Evolutionary conservation across 2,888 invertebrate genomes (phyloP), one percentile per base, ranked within the genome.

Genomic region (Eupithecia insigniata): DNA sequence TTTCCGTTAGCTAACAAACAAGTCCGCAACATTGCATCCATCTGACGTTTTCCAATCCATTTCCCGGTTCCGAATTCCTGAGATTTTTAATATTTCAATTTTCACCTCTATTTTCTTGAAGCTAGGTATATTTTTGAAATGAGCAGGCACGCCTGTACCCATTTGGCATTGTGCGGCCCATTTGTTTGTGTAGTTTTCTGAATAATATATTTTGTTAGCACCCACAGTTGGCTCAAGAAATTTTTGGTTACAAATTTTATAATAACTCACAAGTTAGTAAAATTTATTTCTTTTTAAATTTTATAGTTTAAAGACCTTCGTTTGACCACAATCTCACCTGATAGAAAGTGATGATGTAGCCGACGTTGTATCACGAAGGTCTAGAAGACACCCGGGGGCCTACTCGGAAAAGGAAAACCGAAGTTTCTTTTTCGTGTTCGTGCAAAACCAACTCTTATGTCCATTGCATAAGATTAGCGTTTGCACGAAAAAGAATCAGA

Each of bases 21-120:
- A 69, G n/a, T 69, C 58, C 72, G 66, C 71, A 70, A 71, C 70
- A 74, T 71, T 74, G 70, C 74, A 70, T 61, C 68, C 76, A 76
- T 74, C 75, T 74, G 76, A 70, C 55, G 36, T 62, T 70, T 67
- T 72, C 60, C 75, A 66, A 67, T 68, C 58, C 66, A 61, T 74
- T 77, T 67, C 70, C 51, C 69, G 61, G 30, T 74, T 71, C 70
- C 61, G 61, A 72, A 36, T 66, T 64, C 16, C 55, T 28, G 71
- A 51, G 72, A 75, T 76, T 76, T 74, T 76, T 78, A 72, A 78
- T 74, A 78, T 77, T 73, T 74, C 75, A 75, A 76, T 75, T 76
- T 74, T 69, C 62, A 61, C 72, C 71, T 70, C 67, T 69, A 75
- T 71, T 76, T 77, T 74, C 69, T 36, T 30, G 70, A 65, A 65